A percentile compares a stretch with the other conserved stretches of the same genome.
Conservation (phyloP, 2,888 invertebrate species). For the Gibbula magus region DNA sequence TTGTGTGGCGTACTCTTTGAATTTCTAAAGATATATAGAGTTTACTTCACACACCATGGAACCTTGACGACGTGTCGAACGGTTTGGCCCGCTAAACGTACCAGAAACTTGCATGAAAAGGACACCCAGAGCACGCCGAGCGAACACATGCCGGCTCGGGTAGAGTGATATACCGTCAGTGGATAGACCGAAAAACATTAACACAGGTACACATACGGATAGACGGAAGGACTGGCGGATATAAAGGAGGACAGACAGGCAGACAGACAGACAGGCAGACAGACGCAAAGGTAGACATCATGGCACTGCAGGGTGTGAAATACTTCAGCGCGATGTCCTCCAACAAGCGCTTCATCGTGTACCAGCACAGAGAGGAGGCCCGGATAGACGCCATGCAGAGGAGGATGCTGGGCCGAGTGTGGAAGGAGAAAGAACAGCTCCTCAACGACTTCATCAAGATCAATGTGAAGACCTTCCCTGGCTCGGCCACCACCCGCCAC, state of each 20-base stretch:
- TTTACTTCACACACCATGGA: no score
- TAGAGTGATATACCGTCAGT: no score
- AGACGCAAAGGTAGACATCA: neutral
- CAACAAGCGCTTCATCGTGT: conserved; percentile 20
- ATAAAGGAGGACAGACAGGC: neutral
- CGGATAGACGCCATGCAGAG: conserved; percentile 25
- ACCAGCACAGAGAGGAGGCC: neutral
- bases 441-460: conserved; percentile 31
- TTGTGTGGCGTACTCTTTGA: no score
- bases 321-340: conserved; percentile 29
- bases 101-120: no score
- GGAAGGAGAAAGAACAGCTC: conserved; percentile 34
- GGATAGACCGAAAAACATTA: no score
- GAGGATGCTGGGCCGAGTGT: conserved; percentile 26
- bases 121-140: no score
- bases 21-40: no score
- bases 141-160: no score
- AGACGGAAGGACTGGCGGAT: neutral
- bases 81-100: no score
- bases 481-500: neutral
- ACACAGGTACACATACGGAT: no score
- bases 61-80: no score
- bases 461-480: conserved; percentile 25
- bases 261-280: neutral
- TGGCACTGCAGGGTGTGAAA: neutral